Conservation (phyloP, 2,888 invertebrate species). For the Sarcophaga variegata region DNA sequence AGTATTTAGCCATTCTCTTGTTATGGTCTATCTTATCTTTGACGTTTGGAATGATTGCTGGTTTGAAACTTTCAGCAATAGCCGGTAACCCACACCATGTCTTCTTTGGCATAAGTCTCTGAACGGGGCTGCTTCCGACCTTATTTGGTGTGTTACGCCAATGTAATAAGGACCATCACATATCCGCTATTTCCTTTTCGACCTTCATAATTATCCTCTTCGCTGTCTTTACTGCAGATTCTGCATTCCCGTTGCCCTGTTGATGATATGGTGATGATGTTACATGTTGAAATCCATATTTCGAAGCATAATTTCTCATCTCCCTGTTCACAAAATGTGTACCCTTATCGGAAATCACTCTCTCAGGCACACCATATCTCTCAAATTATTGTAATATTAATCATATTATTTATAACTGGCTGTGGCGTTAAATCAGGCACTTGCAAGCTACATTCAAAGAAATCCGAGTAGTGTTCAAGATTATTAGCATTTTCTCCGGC, state of each 20-base stretch:
- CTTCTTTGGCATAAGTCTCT: neutral
- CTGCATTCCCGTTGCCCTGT: slow-evolving; percentile 9
- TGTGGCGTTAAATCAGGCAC: neutral
- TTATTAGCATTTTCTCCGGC: slow-evolving; percentile 8
- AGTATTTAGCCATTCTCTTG: neutral
- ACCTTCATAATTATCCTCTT: slow-evolving; percentile 9
- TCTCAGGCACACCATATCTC: slow-evolving; percentile 15
- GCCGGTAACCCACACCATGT: slow-evolving; percentile 10
- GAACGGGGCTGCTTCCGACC: neutral
- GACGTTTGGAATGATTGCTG: neutral
- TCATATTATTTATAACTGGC: slow-evolving; percentile 1
- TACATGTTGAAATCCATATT: slow-evolving; percentile 35
- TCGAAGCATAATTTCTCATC: neutral
- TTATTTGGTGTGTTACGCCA: slow-evolving; percentile 17
- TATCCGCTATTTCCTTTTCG: slow-evolving; percentile 1
- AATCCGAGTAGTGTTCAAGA: slow-evolving; percentile 12
- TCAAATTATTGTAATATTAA: slow-evolving; percentile 1
- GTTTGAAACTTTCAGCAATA: slow-evolving; percentile 11
- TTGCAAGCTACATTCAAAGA: neutral
- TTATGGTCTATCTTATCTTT: neutral
- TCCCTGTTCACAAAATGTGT: slow-evolving; percentile 31
- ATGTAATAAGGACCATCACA: slow-evolving; percentile 4
- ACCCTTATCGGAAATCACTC: slow-evolving; percentile 24
- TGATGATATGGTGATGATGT: slow-evolving; percentile 25
- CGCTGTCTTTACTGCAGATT: slow-evolving; percentile 35